Conservation (phyloP, 2,797 vertebrate genomes). For the Buceros bicornis region DNA sequence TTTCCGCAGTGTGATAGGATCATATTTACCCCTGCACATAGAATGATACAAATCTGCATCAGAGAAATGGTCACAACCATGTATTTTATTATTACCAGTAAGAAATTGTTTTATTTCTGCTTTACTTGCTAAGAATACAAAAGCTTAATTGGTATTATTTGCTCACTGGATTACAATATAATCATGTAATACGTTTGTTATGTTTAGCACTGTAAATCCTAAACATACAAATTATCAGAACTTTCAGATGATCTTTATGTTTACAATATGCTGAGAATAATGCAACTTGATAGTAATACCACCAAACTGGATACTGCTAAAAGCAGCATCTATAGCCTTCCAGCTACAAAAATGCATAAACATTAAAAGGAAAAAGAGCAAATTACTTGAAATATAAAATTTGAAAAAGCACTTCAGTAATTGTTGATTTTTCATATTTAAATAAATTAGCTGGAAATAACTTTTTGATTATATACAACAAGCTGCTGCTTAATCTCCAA, state of each 20-base stretch:
- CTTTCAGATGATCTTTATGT: neutral
- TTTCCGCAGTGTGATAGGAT: neutral
- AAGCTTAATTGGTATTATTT: neutral
- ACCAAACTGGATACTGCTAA: conserved; percentile 34
- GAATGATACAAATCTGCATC: neutral
- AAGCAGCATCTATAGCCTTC: conserved; percentile 13
- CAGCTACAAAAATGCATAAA: neutral
- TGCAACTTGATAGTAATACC: neutral
- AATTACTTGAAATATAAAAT: conserved; percentile 17
- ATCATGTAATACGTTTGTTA: neutral
- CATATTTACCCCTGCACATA: neutral
- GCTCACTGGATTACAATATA: conserved; percentile 24
- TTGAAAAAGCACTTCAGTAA: conserved; percentile 33
- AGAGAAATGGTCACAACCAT: neutral
- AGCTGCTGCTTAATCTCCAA: neutral
- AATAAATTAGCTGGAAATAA: conserved; percentile 48
- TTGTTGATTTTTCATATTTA: conserved; percentile 30
- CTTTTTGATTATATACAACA: neutral
- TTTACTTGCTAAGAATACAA: neutral
- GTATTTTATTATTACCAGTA: neutral
- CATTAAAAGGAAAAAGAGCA: neutral
- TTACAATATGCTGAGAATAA: conserved; percentile 22
- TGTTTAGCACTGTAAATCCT: neutral
- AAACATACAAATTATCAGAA: neutral
- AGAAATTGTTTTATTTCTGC: neutral